Base-by-base conservation (phyloP, 2,888 invertebrate species). In the Folsomia manolachei region DNA sequence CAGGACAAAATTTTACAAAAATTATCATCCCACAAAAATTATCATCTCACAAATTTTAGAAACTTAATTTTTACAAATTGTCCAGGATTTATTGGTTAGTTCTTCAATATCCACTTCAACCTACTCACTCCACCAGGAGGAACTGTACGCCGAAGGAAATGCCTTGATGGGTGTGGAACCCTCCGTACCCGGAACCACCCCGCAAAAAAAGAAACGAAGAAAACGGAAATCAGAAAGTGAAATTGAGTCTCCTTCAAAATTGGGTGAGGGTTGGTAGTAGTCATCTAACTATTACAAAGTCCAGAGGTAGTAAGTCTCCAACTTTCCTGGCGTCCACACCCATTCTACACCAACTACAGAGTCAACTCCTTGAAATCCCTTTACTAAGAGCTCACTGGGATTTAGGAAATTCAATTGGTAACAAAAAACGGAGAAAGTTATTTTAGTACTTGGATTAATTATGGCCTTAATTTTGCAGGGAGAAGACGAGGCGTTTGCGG, bases 331-430 rank as follows among this genome's bases (percentile, higher is more conserved):
- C 24, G 27, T 24, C 25, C 2, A 51, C 23, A 18, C 27, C 39
- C 4, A 24, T 63, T n/a, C 21, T 21, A n/a, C 60, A 21, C n/a
- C 60, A 7, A 60, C 14, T 11, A 60, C 60, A 11, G 27, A 18
- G 2, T 27, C 27, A 4, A 27, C 27, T 27, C 18, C 7, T 39
- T 21, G n/a, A 51, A 27, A 24, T 24, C 9, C 67, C 62, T 0
- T 26, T 62, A 2, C 21, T 75, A n/a, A 71, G 61, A 19, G 70
- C 75, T 1, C 25, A 68, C 2, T 39, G 51, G 21, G 75, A 75
- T 60, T 65, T 75, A 27, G 68, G 68, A n/a, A 70, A 75, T 62
- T 72, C 75, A n/a, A 71, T 70, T 7, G 75, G 75, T 74, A 74
- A 69, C 18, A 21, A 7, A 19, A 14, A 67, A 61, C n/a, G n/a